phyloP scores from a whole-genome alignment of 2,113 vertebrate genomes.

The Seriola aureovittata region DNA sequence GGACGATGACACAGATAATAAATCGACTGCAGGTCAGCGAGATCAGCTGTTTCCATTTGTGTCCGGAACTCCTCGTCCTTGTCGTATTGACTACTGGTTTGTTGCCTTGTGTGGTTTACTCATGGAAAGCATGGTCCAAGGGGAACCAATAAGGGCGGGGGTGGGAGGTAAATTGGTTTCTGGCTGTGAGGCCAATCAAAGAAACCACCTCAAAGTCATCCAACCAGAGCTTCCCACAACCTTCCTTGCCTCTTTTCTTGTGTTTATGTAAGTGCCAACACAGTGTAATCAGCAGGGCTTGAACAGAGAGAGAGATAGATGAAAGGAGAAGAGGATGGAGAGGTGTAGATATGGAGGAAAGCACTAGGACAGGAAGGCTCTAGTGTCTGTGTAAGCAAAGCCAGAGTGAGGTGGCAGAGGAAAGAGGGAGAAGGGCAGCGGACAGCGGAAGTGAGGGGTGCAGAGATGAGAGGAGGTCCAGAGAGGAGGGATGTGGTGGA shows the following conservation, averaged over 20 bases:
- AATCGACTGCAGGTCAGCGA: constrained; percentile 12
- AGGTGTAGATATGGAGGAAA: constrained; percentile 41
- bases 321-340: constrained; percentile 42
- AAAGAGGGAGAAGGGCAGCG: constrained; percentile 6
- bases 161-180: constrained; percentile 66
- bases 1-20: constrained; percentile 36
- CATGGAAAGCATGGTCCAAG: constrained; percentile 12
- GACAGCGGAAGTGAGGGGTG: constrained; percentile 42
- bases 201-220: constrained; percentile 78
- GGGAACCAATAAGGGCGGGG: constrained; percentile 26
- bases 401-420: constrained; percentile 34
- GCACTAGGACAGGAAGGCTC: constrained; percentile 32
- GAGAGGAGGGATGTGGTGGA: constrained; percentile 72
- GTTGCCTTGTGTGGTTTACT: constrained; percentile 44
- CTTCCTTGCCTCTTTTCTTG: constrained; percentile 53
- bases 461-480: constrained; percentile 56
- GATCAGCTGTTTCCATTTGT: constrained; percentile 46
- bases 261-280: constrained; percentile 65
- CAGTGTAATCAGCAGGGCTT: constrained; percentile 50
- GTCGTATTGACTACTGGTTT: constrained; percentile 48
- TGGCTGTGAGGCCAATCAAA: constrained; percentile 75
- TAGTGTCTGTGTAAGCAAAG: constrained; percentile 51
- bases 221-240: constrained; percentile 53
- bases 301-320: constrained; percentile 45
- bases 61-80: not conserved